Evolutionary conservation across 2,888 invertebrate species (phyloP).

Genomic region (Dioctria linearis): DNA sequence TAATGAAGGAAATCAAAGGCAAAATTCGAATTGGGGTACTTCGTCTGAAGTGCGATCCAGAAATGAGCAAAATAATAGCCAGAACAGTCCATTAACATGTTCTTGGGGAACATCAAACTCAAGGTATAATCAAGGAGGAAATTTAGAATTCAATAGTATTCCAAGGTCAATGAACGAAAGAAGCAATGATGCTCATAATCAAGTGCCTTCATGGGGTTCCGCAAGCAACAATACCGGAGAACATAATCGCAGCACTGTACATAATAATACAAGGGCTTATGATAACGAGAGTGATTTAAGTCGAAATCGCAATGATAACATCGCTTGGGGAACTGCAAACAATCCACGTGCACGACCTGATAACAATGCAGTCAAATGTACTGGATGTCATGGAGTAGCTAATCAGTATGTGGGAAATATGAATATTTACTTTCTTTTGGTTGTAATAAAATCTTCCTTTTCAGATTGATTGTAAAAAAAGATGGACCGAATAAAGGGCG

Average conservation of each 20-base stretch:
- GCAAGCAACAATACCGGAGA: neutral
- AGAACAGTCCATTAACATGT: neutral
- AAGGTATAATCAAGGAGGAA: no score
- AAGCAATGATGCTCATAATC: no score
- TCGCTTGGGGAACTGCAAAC: conserved; percentile 21
- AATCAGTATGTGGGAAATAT: conserved; percentile 60
- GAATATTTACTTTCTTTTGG: neutral
- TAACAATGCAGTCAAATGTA: conserved; percentile 62
- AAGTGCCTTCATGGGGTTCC: neutral
- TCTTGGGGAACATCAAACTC: neutral
- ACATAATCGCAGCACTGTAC: neutral
- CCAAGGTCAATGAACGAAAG: no score
- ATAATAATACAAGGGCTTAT: neutral
- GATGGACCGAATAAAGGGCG: conserved; percentile 90
- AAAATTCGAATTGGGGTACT: neutral
- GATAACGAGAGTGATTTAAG: neutral
- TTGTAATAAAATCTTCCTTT: conserved; percentile 61
- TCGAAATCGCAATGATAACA: neutral
- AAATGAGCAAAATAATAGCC: neutral
- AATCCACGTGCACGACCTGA: neutral
- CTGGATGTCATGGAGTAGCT: conserved; percentile 66
- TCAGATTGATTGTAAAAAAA: conserved; percentile 82
- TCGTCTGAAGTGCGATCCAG: neutral
- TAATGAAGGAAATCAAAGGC: neutral
- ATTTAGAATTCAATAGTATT: no score